Conservation (phyloP, 2,888 invertebrate genomes). For the Microctonus brassicae region DNA sequence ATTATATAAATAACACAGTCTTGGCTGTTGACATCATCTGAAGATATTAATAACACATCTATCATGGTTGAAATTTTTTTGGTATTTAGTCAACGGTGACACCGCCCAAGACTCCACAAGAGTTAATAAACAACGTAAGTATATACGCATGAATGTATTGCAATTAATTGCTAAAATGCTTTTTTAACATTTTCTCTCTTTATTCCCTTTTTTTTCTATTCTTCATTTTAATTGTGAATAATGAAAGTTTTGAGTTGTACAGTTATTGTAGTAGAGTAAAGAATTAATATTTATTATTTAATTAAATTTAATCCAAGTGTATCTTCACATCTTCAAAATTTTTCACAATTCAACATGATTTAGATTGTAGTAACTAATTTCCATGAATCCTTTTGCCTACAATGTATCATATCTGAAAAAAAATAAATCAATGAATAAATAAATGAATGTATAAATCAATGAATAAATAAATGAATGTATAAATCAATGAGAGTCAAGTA, state of each 20-base stretch:
- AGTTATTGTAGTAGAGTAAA: too few relatives aligned
- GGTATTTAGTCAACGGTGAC: slow-evolving; percentile 63
- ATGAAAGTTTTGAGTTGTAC: too few relatives aligned
- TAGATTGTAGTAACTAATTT: not conserved
- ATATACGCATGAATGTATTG: slow-evolving; percentile 44
- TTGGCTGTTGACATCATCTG: not conserved
- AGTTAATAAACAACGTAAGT: slow-evolving; percentile 62
- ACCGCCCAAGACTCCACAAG: slow-evolving; percentile 64
- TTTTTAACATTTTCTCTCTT: not conserved
- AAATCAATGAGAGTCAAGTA: not conserved
- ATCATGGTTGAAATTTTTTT: slow-evolving; percentile 60
- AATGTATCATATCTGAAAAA: too few relatives aligned
- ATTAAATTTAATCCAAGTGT: too few relatives aligned
- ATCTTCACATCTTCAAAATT: not conserved
- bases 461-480: too few relatives aligned
- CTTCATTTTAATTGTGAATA: not conserved
- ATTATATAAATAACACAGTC: not conserved
- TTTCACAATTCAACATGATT: not conserved
- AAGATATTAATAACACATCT: slow-evolving; percentile 52
- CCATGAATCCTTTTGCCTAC: not conserved
- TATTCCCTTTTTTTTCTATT: not conserved
- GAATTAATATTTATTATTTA: too few relatives aligned
- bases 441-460: too few relatives aligned
- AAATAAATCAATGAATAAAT: too few relatives aligned
- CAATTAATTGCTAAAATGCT: not conserved